Evolutionary conservation across 2,888 invertebrate genomes (phyloP).

Genomic region (Aethes cnicana): DNA sequence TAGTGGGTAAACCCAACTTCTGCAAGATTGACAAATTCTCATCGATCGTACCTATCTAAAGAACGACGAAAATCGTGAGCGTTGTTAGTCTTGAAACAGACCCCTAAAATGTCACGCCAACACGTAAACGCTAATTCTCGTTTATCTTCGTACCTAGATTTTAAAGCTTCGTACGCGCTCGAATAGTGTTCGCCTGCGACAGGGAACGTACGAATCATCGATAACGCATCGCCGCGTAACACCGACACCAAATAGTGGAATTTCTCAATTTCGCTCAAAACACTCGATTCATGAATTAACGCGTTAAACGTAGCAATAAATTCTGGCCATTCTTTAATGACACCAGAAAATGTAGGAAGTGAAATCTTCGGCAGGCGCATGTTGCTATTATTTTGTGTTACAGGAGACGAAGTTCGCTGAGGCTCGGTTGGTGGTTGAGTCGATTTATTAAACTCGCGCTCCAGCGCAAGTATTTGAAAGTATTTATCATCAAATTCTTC

Average conservation of each 20-base stretch:
- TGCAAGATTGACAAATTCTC: constrained; percentile 31
- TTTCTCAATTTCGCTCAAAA: constrained; percentile 16
- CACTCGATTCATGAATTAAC: constrained; percentile 10
- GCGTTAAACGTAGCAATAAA: constrained; percentile 23
- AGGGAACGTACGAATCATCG: constrained; percentile 17
- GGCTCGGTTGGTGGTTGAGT: background rate
- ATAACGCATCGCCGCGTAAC: constrained; percentile 15
- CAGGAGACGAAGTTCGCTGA: background rate
- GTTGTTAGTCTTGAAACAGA: constrained; percentile 18
- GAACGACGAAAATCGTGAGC: constrained; percentile 15
- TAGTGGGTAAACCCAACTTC: constrained; percentile 16
- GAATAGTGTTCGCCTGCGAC: constrained; percentile 6
- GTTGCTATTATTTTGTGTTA: background rate
- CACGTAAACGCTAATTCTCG: constrained; percentile 30
- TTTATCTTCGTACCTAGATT: constrained; percentile 7
- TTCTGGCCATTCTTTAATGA: constrained; percentile 22
- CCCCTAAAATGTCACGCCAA: constrained; percentile 26
- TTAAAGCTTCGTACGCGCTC: constrained; percentile 8
- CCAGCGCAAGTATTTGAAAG: background rate
- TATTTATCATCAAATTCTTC: constrained; percentile 14
- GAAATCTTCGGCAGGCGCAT: constrained; percentile 19
- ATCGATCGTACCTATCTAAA: constrained; percentile 20
- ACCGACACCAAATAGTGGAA: constrained; percentile 22
- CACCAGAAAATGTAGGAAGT: constrained; percentile 20
- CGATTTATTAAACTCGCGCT: background rate